Percentiles rank a stretch among this genome's conserved stretches.
These are phyloP conservation scores for Uloborus plumipes DNA, from an alignment of 2,888 invertebrate species.

Conservation along the genomic window DNA sequence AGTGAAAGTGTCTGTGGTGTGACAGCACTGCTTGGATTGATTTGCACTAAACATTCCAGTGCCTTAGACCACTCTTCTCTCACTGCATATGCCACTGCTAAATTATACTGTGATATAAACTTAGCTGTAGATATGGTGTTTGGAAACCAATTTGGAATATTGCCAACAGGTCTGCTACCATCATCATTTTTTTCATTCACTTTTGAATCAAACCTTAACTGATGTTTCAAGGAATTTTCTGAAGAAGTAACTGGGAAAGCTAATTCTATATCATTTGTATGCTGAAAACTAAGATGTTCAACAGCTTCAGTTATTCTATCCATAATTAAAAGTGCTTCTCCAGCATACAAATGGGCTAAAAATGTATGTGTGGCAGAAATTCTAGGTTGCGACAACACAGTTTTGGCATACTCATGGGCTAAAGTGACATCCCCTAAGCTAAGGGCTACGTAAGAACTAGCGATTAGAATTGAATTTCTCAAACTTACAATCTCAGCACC, in stretches of 20 bases:
- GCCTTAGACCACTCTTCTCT: conserved; percentile 82
- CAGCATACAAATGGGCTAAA: conserved; percentile 89
- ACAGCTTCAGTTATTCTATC: conserved; percentile 88
- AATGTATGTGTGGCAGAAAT: conserved; percentile 81
- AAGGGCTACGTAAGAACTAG: conserved; percentile 86
- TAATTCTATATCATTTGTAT: conserved; percentile 69
- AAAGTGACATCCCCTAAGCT: conserved; percentile 86
- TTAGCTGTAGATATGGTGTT: conserved; percentile 76
- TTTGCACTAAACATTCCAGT: conserved; percentile 73
- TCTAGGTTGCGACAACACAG: conserved; percentile 80
- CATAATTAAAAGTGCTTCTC: conserved; percentile 86
- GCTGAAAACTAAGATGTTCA: conserved; percentile 79
- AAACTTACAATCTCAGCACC: conserved; percentile 70
- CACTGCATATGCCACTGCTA: conserved; percentile 82
- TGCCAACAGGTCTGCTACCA: conserved; percentile 44
- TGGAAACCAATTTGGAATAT: conserved; percentile 75
- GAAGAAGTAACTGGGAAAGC: conserved; percentile 40
- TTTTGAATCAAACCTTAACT: conserved; percentile 48
- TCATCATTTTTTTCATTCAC: conserved; percentile 56
- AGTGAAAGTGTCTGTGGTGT: conserved; percentile 79
- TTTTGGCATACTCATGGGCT: conserved; percentile 83
- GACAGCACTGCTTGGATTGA: conserved; percentile 71
- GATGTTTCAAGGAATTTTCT: conserved; percentile 50
- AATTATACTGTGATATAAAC: conserved; percentile 83
- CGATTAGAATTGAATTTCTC: conserved; percentile 78